Evolutionary conservation across 2,113 vertebrate species (phyloP).

Genomic region (Gobiocypris rarus): DNA sequence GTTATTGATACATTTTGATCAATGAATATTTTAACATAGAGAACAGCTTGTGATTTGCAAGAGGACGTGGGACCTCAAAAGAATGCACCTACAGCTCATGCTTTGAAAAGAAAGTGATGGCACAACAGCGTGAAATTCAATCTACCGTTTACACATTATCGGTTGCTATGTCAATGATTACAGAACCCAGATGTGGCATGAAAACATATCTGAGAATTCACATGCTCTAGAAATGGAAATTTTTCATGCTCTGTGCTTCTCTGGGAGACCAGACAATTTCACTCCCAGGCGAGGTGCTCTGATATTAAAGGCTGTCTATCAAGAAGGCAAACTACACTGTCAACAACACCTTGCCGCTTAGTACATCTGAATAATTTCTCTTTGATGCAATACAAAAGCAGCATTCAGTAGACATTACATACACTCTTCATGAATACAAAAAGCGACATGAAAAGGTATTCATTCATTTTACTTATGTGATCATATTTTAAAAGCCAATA

Average conservation of each 20-base stretch:
- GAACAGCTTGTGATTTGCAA: background rate
- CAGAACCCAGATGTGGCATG: constrained; percentile 15
- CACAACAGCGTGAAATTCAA: constrained; percentile 16
- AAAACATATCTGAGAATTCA: constrained; percentile 11
- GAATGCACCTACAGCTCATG: background rate
- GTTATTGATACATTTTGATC: background rate
- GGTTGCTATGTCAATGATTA: constrained; percentile 26
- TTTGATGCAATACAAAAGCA: constrained; percentile 10
- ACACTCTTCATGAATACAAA: background rate
- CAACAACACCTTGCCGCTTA: background rate
- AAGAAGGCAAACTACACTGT: constrained; percentile 7
- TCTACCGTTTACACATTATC: constrained; percentile 27
- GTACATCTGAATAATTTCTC: background rate
- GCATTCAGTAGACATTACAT: background rate
- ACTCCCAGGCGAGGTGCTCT: background rate
- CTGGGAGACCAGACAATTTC: background rate
- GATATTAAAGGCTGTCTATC: constrained; percentile 18
- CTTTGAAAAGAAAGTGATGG: constrained; percentile 16
- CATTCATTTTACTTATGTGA: background rate
- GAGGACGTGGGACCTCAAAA: background rate
- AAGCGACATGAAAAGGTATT: background rate
- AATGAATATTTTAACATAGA: background rate
- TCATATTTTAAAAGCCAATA: background rate
- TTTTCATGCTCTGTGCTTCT: constrained; percentile 18
- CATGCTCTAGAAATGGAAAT: constrained; percentile 33